Evolutionary conservation across 2,113 vertebrate genomes (phyloP).

Genomic region (Megaceryle maxima): DNA sequence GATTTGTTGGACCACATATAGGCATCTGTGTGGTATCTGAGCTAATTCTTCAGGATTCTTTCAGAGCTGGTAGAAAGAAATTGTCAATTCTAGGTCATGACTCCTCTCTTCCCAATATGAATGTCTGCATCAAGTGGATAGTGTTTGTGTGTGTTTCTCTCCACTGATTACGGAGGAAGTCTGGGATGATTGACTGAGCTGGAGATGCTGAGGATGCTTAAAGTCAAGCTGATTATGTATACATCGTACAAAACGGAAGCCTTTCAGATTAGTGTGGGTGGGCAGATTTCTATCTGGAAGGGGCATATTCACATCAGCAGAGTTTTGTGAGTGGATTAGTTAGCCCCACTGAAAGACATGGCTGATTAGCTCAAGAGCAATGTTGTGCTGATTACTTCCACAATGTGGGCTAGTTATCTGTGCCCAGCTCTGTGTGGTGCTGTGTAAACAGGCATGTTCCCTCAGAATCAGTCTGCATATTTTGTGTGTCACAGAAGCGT

Average conservation of each 20-base stretch:
- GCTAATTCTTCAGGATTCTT: background rate
- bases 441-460: background rate
- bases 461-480: background rate
- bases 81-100: background rate
- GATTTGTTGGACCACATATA: background rate
- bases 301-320: background rate
- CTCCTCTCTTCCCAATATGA: background rate
- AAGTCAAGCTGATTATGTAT: background rate
- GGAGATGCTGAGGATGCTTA: background rate
- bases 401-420: background rate
- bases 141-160: background rate
- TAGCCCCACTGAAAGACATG: background rate
- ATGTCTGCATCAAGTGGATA: background rate
- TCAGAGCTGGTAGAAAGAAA: background rate
- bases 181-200: background rate
- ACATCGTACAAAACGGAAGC: background rate
- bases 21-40: background rate
- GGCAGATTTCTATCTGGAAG: background rate
- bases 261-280: fast-evolving
- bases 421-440: background rate
- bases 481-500: background rate
- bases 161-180: background rate
- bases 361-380: background rate
- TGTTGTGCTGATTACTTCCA: background rate
- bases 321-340: background rate